Conservation (phyloP, 2,797 vertebrate species). For the Melanogrammus aeglefinus region DNA sequence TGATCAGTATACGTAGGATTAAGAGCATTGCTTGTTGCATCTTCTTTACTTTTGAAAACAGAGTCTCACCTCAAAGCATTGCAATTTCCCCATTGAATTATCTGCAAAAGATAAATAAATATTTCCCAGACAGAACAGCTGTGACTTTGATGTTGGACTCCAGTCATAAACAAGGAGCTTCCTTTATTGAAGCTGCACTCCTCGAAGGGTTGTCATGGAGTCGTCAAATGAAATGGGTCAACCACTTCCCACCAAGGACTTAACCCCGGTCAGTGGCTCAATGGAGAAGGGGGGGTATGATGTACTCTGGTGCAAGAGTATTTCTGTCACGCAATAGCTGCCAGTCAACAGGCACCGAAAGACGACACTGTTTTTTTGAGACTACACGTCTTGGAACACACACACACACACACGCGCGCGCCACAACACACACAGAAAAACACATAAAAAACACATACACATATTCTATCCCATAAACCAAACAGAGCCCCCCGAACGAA, state of each 20-base stretch:
- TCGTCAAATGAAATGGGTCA: not conserved
- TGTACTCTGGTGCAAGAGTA: conserved; percentile 15
- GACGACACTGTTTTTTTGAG: not conserved
- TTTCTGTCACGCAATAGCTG: conserved; percentile 34
- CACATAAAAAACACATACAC: conserved; percentile 13
- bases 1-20: not conserved
- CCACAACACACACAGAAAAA: conserved; percentile 5
- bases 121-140: not conserved
- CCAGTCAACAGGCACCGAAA: conserved; percentile 32
- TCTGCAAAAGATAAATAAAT: not conserved
- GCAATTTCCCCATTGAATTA: not conserved
- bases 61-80: not conserved
- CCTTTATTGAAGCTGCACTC: not conserved
- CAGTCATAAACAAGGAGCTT: not conserved
- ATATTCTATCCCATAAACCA: not conserved
- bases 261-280: not conserved
- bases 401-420: conserved; percentile 2
- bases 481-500: not conserved
- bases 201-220: not conserved
- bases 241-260: not conserved
- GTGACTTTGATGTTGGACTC: not conserved
- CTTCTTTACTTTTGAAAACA: not conserved
- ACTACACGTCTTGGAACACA: not conserved
- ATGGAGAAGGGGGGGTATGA: not conserved
- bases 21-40: not conserved